Percentiles rank a stretch among this genome's conserved stretches.
phyloP scores from a whole-genome alignment of 2,113 vertebrate genomes.

The Corythaeola cristata region DNA sequence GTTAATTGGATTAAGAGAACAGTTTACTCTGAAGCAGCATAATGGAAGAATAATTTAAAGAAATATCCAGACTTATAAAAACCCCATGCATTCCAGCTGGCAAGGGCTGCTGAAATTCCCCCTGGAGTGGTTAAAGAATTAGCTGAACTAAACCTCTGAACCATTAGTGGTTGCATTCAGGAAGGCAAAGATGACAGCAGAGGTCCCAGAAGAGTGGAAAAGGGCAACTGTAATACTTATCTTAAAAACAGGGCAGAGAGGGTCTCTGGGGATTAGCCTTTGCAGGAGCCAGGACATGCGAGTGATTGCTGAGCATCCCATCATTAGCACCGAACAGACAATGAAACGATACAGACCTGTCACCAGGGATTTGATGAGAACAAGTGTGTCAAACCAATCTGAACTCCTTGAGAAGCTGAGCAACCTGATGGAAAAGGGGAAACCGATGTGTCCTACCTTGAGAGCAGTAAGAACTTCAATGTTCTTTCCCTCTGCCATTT shows the following conservation, averaged over 20 bases:
- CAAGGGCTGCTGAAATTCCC: background rate
- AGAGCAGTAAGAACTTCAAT: background rate
- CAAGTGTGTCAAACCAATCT: background rate
- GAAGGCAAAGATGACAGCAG: background rate
- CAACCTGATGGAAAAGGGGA: background rate
- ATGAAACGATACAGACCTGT: background rate
- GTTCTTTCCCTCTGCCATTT: background rate
- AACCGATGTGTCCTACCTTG: background rate
- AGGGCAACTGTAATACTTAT: background rate
- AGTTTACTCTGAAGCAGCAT: background rate
- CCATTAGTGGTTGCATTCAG: background rate
- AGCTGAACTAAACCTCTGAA: constrained; percentile 32
- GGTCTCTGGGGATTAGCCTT: background rate
- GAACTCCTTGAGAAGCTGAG: background rate
- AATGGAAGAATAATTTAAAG: background rate
- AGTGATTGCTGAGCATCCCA: background rate
- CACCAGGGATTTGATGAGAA: background rate
- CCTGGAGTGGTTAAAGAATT: background rate
- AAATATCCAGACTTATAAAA: background rate
- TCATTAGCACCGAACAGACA: background rate
- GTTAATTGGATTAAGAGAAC: background rate
- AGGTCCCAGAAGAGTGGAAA: background rate
- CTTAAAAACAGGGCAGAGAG: background rate
- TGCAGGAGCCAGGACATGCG: background rate
- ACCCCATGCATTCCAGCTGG: background rate